phyloP scores from a whole-genome alignment of 2,888 invertebrate genomes.

The Drosophila maculinotata region DNA sequence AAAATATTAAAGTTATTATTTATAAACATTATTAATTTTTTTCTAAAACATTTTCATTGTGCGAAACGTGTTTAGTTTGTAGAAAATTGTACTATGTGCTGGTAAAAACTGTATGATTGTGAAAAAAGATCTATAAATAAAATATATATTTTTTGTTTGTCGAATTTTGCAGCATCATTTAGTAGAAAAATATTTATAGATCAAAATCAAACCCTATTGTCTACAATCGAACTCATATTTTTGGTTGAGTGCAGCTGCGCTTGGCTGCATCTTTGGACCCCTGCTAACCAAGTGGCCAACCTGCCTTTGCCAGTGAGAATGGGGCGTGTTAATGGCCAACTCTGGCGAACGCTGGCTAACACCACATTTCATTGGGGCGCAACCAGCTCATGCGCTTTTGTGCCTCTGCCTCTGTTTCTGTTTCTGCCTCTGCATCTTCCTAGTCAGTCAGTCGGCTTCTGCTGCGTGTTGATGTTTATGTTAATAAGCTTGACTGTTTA shows the following conservation, averaged over 20 bases:
- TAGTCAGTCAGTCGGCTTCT: constrained; percentile 1
- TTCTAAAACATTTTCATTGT: too few species aligned
- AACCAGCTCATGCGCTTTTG: constrained; percentile 21
- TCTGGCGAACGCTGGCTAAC: constrained; percentile 12
- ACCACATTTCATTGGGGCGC: constrained; percentile 25
- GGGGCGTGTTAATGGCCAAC: constrained; percentile 48
- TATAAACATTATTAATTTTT: too few species aligned
- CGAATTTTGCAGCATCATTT: too few species aligned
- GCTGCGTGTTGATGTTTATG: constrained; percentile 72
- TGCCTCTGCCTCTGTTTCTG: constrained; percentile 6
- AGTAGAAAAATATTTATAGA: too few species aligned
- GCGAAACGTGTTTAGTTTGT: too few species aligned
- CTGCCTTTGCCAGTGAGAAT: constrained; percentile 23
- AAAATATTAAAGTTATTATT: too few species aligned
- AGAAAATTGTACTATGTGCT: too few species aligned
- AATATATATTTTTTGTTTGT: background rate
- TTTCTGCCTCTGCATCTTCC: constrained; percentile 23
- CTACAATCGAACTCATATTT: too few species aligned
- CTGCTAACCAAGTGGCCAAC: constrained; percentile 39
- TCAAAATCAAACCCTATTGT: too few species aligned
- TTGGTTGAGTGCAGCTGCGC: constrained; percentile 36
- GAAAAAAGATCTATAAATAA: too few species aligned
- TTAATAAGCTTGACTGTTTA: constrained; percentile 73
- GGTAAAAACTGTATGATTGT: too few species aligned
- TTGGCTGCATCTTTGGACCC: constrained; percentile 21